phyloP scores from a whole-genome alignment of 2,888 invertebrate genomes.

The Celastrina argiolus region DNA sequence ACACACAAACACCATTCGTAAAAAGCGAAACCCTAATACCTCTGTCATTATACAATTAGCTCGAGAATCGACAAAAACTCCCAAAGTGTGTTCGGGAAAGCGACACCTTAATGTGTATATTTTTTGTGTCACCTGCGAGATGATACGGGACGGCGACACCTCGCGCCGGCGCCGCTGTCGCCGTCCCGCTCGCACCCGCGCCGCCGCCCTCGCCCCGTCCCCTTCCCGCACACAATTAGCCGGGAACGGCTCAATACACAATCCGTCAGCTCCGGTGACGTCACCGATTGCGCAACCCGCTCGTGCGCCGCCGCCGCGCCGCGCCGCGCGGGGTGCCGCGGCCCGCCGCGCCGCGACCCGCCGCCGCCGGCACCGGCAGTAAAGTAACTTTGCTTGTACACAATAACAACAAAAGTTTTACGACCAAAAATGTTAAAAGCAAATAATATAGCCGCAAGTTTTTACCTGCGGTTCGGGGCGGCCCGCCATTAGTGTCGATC shows the following conservation, averaged over 20 bases:
- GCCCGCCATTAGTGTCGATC: not conserved
- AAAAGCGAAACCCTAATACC: not conserved
- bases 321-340: not conserved
- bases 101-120: constrained; percentile 19
- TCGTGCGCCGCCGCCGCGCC: not conserved
- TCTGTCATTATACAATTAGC: constrained; percentile 1
- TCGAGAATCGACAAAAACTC: not conserved
- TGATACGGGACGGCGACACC: constrained; percentile 13
- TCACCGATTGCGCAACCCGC: constrained; percentile 15
- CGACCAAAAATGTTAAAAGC: constrained; percentile 12
- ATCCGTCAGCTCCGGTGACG: not conserved
- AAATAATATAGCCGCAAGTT: constrained; percentile 1
- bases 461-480: constrained; percentile 4
- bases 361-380: not conserved
- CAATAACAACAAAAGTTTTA: constrained; percentile 11
- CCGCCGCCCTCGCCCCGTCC: not conserved
- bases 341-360: constrained; percentile 5
- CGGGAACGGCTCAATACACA: not conserved
- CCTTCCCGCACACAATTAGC: not conserved
- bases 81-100: constrained; percentile 3
- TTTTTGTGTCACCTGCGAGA: constrained; percentile 9
- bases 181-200: constrained; percentile 25
- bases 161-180: constrained; percentile 21
- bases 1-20: not conserved
- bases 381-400: constrained; percentile 7